Base-by-base conservation (phyloP, 1,140 invertebrate species). In the Laupala kohalensis region DNA sequence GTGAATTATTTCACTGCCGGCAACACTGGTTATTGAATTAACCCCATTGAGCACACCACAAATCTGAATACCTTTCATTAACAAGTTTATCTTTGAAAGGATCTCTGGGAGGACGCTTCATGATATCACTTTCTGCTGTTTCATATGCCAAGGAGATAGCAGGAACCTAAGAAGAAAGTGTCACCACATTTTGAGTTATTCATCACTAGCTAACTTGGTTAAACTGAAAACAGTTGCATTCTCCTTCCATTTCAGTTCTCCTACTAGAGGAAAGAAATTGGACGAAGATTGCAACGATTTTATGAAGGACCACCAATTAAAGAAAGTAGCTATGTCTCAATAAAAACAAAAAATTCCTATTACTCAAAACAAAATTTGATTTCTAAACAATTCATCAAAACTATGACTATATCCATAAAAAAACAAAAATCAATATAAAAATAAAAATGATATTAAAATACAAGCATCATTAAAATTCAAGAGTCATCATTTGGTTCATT, bases 121-220 rank as follows among this genome's bases (percentile, higher is more conserved):
- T 91, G 78, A 91, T 91, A 78, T 90, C 89, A 73, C 82, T 84
- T 78, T 91, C 89, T 37, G 88, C 85, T 75, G 85, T 80, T 82
- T 91, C 89, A 78, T 91, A 91, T 69, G 89, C 88, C 64, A 90
- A 80, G 23, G 89, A 89, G 78, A 90, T 90, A 74, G 89, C 89
- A 53, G 89, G 89, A 71, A 85, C 80, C 81, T 82, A 74, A 62
- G 67, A 28, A n/a, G 28, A 9, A 53, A 53, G 37, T 53, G 37
- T 53, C 37, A 53, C 37, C 37, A 9, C 37, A 53, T 13, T 53
- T 53, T 53, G 37, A 53, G 37, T 19, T n/a, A 19, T 19, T 53
- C 37, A 53, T n/a, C 37, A 53, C 37, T 53, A 53, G 37, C 19
- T 19, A 53, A 53, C 37, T 53, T 53, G 37, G 37, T 19, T 13